A percentile compares a stretch with the other conserved stretches of the same genome.
These are phyloP conservation scores for Asbolus verrucosus DNA, from an alignment of 1,140 invertebrate species.

Conservation along the genomic window DNA sequence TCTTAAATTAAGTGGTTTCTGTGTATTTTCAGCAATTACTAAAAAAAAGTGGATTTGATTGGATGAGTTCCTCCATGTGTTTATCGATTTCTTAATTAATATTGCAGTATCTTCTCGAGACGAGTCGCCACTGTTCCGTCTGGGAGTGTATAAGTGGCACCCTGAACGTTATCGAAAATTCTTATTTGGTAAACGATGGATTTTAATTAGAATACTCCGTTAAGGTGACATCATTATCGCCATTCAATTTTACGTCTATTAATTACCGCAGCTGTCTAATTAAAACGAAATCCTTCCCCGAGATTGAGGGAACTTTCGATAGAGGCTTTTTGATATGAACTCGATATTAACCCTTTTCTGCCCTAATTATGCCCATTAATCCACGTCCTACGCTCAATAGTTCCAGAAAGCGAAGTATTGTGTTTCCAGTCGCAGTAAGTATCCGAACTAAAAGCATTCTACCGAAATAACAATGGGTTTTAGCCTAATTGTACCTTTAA, in stretches of 20 bases:
- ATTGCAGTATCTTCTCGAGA: too few relatives aligned
- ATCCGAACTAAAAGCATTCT: not conserved
- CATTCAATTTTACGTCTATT: constrained; percentile 22
- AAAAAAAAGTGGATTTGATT: too few relatives aligned
- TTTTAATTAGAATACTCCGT: constrained; percentile 24
- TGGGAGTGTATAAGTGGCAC: too few relatives aligned
- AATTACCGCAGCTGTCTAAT: constrained; percentile 14
- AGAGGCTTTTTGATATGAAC: constrained; percentile 15
- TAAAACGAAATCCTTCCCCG: constrained; percentile 13
- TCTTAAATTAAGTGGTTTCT: too few relatives aligned
- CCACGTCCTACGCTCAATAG: not conserved
- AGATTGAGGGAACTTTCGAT: constrained; percentile 15
- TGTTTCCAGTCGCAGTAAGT: constrained; percentile 3
- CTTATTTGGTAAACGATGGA: not conserved
- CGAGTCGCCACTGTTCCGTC: too few relatives aligned
- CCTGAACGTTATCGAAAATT: not conserved
- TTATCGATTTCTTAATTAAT: too few relatives aligned
- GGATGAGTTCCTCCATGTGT: too few relatives aligned
- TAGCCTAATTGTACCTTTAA: constrained; percentile 31
- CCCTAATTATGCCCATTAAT: constrained; percentile 19
- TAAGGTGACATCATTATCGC: constrained; percentile 30
- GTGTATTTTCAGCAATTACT: too few relatives aligned
- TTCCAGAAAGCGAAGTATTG: constrained; percentile 3
- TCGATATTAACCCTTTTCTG: constrained; percentile 21
- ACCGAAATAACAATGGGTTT: constrained; percentile 23